phyloP scores from a whole-genome alignment of 2,888 invertebrate species.

The Hirtodrosophila alboralis region DNA sequence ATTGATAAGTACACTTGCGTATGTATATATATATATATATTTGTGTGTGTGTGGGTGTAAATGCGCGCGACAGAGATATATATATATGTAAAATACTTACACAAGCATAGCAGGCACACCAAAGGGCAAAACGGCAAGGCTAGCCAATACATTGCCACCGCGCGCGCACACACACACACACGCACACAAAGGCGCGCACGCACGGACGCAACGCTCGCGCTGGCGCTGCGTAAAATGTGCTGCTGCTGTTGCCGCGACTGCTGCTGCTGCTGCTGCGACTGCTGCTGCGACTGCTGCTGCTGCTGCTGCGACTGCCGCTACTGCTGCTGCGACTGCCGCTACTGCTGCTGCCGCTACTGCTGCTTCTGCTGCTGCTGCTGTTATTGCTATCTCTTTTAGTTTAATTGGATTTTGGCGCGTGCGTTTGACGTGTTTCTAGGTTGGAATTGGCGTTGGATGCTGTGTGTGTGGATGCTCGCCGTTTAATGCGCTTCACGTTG shows the following conservation, averaged over 20 bases:
- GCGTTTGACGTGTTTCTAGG: constrained; percentile 39
- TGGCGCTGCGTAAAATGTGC: constrained; percentile 14
- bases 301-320: constrained; percentile 26
- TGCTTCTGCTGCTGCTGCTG: constrained; percentile 28
- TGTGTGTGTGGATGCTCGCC: constrained; percentile 46
- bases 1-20: constrained; percentile 51
- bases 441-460: constrained; percentile 25
- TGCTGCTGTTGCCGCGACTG: constrained; percentile 5
- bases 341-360: neutral
- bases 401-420: constrained; percentile 48
- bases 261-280: constrained; percentile 4
- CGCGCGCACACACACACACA: constrained; percentile 27
- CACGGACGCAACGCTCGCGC: constrained; percentile 23
- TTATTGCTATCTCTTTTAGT: constrained; percentile 51
- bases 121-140: constrained; percentile 75
- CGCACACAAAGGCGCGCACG: constrained; percentile 24
- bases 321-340: constrained; percentile 18
- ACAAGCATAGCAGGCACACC: constrained; percentile 70
- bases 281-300: neutral
- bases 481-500: constrained; percentile 63
- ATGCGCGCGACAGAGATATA: constrained; percentile 47
- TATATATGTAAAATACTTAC: constrained; percentile 58
- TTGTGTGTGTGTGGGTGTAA: constrained; percentile 8
- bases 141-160: constrained; percentile 71
- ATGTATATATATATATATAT: constrained; percentile 11